phyloP scores from a whole-genome alignment of 2,797 vertebrate species.

The Alca torda region DNA sequence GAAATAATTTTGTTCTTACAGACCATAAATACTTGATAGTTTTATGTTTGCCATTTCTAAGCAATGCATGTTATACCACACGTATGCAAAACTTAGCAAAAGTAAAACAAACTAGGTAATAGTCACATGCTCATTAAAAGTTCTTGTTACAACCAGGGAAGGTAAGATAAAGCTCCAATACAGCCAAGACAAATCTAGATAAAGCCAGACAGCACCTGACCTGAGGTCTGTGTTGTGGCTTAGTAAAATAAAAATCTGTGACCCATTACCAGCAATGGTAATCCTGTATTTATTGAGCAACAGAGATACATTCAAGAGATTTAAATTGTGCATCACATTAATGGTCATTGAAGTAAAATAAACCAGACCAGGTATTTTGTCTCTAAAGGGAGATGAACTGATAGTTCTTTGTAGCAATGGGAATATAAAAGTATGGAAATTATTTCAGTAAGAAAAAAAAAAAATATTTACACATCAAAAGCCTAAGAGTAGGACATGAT shows the following conservation, averaged over 20 bases:
- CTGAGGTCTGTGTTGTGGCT: background rate
- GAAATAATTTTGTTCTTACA: background rate
- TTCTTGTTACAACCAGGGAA: background rate
- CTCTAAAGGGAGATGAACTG: background rate
- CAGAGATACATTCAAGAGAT: background rate
- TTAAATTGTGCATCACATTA: background rate
- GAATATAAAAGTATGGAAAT: conserved; percentile 8
- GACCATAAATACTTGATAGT: background rate
- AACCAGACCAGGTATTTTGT: background rate
- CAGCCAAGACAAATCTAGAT: background rate
- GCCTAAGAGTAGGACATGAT: background rate
- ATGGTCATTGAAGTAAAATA: background rate
- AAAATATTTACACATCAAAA: conserved; percentile 56
- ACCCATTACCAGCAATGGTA: background rate
- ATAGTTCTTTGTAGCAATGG: background rate
- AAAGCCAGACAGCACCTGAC: background rate
- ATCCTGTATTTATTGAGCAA: background rate
- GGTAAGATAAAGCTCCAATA: background rate
- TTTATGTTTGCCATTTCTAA: background rate
- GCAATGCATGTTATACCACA: background rate
- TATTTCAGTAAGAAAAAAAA: background rate
- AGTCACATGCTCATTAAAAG: background rate
- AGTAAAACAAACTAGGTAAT: background rate
- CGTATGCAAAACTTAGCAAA: background rate
- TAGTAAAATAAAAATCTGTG: background rate